Evolutionary conservation across 2,888 invertebrate species (phyloP), one percentile per base, ranked within the genome.

Genomic region (Dicycla oo): DNA sequence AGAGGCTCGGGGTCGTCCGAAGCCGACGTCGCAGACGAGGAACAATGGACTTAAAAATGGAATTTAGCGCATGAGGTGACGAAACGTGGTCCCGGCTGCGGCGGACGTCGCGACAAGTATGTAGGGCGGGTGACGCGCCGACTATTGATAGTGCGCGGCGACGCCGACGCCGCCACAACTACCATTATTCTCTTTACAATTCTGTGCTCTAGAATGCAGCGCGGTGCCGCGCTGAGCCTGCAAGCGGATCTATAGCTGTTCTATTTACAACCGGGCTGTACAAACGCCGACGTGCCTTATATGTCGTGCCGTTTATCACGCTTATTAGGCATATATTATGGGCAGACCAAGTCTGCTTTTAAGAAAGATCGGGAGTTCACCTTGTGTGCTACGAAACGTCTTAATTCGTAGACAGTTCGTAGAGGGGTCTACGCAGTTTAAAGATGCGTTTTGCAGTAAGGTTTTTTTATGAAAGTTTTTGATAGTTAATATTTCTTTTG

Each of bases 51-150:
- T 92, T 90, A 87, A 91, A 90, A 91, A 89, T 88, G 89, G 91
- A 92, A 94, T 94, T 91, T 90, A 93, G 93, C 90, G 88, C 92
- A 91, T 89, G 91, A 89, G 89, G 91, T 93, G 91, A 92, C 90
- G 93, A 93, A 93, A 93, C 86, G 79, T 86, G 88, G 88, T 91
- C 90, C 90, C 90, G 89, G 90, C 86, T 83, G 89, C 85, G 86
- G 85, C 80, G 86, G 88, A 83, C 90, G 90, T 85, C 88, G 90
- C 89, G 88, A 88, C 90, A 88, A 89, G 88, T 92, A 94, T 93
- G 92, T 94, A 91, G 94, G 93, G 88, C 94, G 91, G 89, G 88
- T 91, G 93, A 91, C 93, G 91, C 89, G 91, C 81, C 88, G 90
- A 88, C 93, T 94, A 93, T 93, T 92, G 93, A 94, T 93, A 94